A percentile compares a stretch with the other conserved stretches of the same genome.
Evolutionary conservation across 1,140 invertebrate species (phyloP).

Genomic region (Thereuonema tuberculata): DNA sequence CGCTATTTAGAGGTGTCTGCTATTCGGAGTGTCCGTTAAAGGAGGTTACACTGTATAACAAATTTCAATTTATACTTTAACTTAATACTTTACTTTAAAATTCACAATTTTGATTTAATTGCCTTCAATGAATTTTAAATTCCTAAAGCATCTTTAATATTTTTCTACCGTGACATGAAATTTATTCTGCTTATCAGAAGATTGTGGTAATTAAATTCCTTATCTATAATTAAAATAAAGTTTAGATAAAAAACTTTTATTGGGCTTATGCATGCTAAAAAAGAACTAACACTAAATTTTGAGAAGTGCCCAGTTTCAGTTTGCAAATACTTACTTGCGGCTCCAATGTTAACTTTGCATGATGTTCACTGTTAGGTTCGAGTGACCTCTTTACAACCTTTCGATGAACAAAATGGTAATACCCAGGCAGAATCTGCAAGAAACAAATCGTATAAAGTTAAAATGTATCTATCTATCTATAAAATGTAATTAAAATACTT

Average conservation of each 20-base stretch:
- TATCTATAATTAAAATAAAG: background rate
- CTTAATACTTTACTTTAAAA: no score
- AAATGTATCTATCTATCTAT: no score
- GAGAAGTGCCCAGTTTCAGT: background rate
- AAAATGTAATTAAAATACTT: no score
- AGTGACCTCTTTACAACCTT: conserved; percentile 64
- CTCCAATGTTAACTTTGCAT: conserved; percentile 52
- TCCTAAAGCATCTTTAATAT: no score
- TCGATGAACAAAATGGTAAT: conserved; percentile 66
- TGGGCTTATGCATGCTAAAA: background rate
- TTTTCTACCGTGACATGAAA: no score
- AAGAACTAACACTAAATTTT: background rate
- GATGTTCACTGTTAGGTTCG: conserved; percentile 53
- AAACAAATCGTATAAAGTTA: conserved; percentile 21
- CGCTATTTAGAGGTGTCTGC: no score
- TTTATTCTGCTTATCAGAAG: background rate
- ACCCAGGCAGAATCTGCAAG: conserved; percentile 68
- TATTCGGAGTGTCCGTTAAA: no score
- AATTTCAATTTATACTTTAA: no score
- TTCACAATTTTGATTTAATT: no score
- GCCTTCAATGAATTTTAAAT: no score
- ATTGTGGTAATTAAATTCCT: background rate
- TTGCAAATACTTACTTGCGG: conserved; percentile 19
- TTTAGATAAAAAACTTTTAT: background rate
- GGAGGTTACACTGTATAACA: no score